Conservation (phyloP, 2,797 vertebrate genomes). For the Astyanax mexicanus region DNA sequence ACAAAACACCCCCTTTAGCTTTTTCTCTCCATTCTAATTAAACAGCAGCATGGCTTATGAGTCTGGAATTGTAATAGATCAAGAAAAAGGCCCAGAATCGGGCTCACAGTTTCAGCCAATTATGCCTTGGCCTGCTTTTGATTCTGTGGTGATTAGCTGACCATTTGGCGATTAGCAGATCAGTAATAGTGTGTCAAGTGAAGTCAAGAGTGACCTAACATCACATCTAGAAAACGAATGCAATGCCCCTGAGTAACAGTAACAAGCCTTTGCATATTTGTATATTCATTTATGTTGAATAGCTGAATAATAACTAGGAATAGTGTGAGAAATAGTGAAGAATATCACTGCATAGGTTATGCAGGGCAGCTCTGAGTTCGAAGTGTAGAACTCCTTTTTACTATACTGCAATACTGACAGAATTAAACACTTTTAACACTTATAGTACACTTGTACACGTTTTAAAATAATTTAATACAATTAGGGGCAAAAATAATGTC, state of each 20-base stretch:
- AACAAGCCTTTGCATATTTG: slow-evolving; percentile 23
- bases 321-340: neutral
- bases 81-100: slow-evolving; percentile 36
- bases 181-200: slow-evolving; percentile 49
- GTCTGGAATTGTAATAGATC: slow-evolving; percentile 33
- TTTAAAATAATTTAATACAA: too few relatives aligned
- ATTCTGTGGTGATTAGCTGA: slow-evolving; percentile 42
- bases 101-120: slow-evolving; percentile 34
- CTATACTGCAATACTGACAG: too few relatives aligned
- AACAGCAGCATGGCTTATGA: slow-evolving; percentile 13
- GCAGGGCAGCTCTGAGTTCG: neutral
- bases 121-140: slow-evolving; percentile 30
- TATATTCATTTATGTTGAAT: slow-evolving; percentile 37
- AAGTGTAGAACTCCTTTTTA: too few relatives aligned
- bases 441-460: too few relatives aligned
- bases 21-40: slow-evolving; percentile 28
- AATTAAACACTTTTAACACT: too few relatives aligned
- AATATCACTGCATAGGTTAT: neutral
- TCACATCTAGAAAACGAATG: slow-evolving; percentile 38
- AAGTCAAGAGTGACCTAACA: slow-evolving; percentile 50
- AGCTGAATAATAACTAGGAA: slow-evolving; percentile 28
- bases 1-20: slow-evolving; percentile 1
- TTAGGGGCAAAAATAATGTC: too few relatives aligned
- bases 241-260: slow-evolving; percentile 22
- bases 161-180: slow-evolving; percentile 47